These are phyloP conservation scores for Calliopum simillimum DNA, from an alignment of 2,888 invertebrate species.

Conservation along the genomic window DNA sequence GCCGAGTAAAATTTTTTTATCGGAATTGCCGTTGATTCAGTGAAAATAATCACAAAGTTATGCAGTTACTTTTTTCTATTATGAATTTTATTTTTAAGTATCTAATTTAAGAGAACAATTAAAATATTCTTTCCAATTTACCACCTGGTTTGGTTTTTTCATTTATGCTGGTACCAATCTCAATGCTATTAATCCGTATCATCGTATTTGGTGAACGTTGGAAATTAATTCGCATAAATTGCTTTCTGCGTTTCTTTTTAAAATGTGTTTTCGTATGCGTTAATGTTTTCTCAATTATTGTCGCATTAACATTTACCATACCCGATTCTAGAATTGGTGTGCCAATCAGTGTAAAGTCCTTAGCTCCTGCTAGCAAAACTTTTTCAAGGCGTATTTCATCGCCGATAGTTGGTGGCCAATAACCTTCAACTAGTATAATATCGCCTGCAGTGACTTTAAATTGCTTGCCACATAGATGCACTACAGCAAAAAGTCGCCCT, in stretches of 20 bases:
- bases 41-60: too few relatives aligned
- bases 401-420: conserved; percentile 85
- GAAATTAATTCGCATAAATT: conserved; percentile 80
- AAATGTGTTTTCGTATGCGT: conserved; percentile 84
- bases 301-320: conserved; percentile 81
- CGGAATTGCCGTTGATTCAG: too few relatives aligned
- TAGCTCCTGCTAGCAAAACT: conserved; percentile 81
- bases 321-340: conserved; percentile 81
- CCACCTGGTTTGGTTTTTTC: conserved; percentile 8
- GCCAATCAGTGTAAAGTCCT: conserved; percentile 86
- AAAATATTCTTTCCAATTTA: conserved; percentile 43
- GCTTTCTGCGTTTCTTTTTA: conserved; percentile 81
- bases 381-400: conserved; percentile 86
- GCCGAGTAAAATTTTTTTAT: too few relatives aligned
- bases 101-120: conserved; percentile 10
- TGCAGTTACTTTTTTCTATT: too few relatives aligned
- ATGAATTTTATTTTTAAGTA: too few relatives aligned
- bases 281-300: conserved; percentile 85
- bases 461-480: conserved; percentile 85
- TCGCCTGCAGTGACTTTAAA: conserved; percentile 89
- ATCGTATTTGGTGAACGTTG: conserved; percentile 78
- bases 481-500: conserved; percentile 77
- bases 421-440: conserved; percentile 82
- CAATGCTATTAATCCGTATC: conserved; percentile 81
- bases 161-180: conserved; percentile 69